Percentiles rank a stretch among this genome's conserved stretches.
Evolutionary conservation across 2,797 vertebrate species (phyloP).

Genomic region (Sebastes iracundus): DNA sequence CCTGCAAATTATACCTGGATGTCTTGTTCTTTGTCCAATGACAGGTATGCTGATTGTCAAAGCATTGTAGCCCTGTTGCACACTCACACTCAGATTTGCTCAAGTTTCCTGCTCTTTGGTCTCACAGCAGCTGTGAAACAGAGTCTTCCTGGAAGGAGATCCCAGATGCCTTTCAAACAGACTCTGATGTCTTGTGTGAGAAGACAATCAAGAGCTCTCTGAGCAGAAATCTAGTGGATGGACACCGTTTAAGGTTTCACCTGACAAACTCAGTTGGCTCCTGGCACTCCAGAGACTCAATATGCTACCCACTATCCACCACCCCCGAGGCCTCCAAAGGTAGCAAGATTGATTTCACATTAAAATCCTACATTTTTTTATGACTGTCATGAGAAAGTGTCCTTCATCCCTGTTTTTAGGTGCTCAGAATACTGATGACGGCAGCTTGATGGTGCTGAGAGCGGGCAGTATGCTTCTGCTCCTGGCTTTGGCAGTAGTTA

Average conservation of each 20-base stretch:
- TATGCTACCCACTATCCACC: accelerated
- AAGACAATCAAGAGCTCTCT: conserved; percentile 80
- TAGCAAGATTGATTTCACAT: neutral
- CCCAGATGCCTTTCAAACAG: neutral
- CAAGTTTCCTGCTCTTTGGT: neutral
- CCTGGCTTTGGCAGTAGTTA: conserved; percentile 48
- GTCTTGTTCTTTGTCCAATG: conserved; percentile 33
- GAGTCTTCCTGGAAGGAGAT: conserved; percentile 48
- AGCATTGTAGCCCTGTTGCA: neutral
- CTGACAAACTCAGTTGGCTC: conserved; percentile 74
- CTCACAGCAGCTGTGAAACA: conserved; percentile 27
- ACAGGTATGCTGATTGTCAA: conserved; percentile 59
- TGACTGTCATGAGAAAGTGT: neutral
- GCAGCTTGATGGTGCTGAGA: conserved; percentile 16
- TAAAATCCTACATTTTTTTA: neutral
- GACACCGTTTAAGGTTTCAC: conserved; percentile 81
- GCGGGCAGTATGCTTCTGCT: conserved; percentile 30
- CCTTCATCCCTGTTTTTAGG: conserved; percentile 5
- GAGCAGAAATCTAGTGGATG: neutral
- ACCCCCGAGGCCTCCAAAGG: accelerated
- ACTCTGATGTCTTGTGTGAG: conserved; percentile 74
- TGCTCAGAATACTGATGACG: accelerated
- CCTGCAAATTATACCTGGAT: conserved; percentile 72
- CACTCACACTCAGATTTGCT: neutral
- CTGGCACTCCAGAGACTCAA: conserved; percentile 24